Percentiles rank a stretch among this genome's conserved stretches.
Conservation (phyloP, 2,113 vertebrate genomes). For the Vidua macroura region DNA sequence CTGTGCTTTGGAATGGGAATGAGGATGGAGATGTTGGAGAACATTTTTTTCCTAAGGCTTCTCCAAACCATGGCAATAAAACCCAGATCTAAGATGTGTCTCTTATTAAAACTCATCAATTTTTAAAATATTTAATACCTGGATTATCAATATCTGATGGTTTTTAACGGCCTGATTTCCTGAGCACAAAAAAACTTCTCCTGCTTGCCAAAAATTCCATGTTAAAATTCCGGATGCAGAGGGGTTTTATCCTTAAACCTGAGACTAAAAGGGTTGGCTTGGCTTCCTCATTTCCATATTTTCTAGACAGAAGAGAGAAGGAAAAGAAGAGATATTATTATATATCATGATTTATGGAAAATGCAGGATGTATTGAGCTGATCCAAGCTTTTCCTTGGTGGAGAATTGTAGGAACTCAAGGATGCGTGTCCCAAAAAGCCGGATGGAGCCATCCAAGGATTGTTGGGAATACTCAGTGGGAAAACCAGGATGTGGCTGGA, state of each 20-base stretch:
- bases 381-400: not conserved
- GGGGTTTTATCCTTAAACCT: not conserved
- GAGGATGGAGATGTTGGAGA: not conserved
- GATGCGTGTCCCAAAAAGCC: not conserved
- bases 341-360: not conserved
- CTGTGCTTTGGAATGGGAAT: not conserved
- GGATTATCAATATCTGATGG: not conserved
- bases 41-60: fast-evolving
- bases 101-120: not conserved
- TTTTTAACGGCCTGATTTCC: not conserved
- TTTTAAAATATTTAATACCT: not conserved
- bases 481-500: not conserved
- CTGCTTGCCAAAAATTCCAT: not conserved
- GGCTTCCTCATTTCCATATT: not conserved
- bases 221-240: not conserved
- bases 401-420: not conserved
- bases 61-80: not conserved
- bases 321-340: not conserved
- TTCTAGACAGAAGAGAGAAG: not conserved
- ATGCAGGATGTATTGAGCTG: not conserved
- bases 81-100: not conserved
- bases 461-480: not conserved
- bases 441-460: fast-evolving
- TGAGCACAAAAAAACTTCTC: not conserved
- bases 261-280: not conserved